Conservation (phyloP, 2,888 invertebrate species). For the Napeogenes inachia region DNA sequence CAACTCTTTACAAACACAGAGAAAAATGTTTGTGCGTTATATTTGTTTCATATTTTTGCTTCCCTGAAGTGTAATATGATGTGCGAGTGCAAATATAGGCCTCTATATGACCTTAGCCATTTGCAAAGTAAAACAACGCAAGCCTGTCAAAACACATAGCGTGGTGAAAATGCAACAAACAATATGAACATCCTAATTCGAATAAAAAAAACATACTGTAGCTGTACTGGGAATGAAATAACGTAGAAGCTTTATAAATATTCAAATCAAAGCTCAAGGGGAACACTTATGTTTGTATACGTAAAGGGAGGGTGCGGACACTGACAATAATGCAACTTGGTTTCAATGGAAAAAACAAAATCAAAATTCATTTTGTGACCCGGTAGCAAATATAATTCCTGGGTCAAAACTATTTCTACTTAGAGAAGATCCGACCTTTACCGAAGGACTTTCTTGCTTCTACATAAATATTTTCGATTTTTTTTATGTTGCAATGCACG, state of each 20-base stretch:
- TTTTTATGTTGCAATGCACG: slow-evolving; percentile 10
- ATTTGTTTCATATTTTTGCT: slow-evolving; percentile 38
- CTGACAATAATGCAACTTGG: background rate
- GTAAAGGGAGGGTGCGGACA: too few species aligned
- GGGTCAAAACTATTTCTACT: slow-evolving; percentile 70
- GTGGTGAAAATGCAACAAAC: too few species aligned
- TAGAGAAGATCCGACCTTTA: slow-evolving; percentile 55
- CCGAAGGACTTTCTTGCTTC: slow-evolving; percentile 6
- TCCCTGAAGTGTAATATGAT: slow-evolving; percentile 37
- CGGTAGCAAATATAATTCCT: slow-evolving; percentile 55
- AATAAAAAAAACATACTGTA: too few species aligned
- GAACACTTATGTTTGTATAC: slow-evolving; percentile 49
- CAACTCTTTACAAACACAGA: slow-evolving; percentile 53
- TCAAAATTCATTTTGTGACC: slow-evolving; percentile 64
- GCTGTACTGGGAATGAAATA: background rate
- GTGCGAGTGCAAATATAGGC: slow-evolving; percentile 26
- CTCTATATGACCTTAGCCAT: too few species aligned
- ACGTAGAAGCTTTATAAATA: slow-evolving; percentile 39
- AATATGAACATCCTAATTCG: too few species aligned
- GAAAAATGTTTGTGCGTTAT: slow-evolving; percentile 45
- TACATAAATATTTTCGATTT: slow-evolving; percentile 15
- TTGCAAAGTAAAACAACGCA: too few species aligned
- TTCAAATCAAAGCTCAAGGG: slow-evolving; percentile 52
- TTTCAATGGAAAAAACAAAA: slow-evolving; percentile 19
- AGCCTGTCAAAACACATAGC: too few species aligned